Base-by-base conservation (phyloP, 2,797 vertebrate genomes). In the Babyrousa celebensis region DNA sequence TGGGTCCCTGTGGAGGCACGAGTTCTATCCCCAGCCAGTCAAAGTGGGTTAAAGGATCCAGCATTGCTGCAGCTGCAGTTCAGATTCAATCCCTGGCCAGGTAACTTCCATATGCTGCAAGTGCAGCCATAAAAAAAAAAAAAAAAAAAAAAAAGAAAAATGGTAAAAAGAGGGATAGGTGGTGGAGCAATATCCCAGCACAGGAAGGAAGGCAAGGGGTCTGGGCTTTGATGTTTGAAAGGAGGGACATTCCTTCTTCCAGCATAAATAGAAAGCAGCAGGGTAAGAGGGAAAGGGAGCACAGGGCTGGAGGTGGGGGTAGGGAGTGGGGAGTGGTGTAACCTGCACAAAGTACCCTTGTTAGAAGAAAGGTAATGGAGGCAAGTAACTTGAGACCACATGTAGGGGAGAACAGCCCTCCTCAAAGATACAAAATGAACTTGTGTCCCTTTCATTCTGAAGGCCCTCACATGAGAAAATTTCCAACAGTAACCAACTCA, bases 371-470 rank as follows among this genome's bases (percentile, higher is more conserved):
- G 85, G n/a, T 20, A 36, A 74, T 91, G 16, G 48, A 36, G 56
- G 40, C 20, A 52, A 40, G 1, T 71, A 27, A 40, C 16, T 75
- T 87, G 40, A 97, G 48, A 75, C 32, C 56, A 60, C 17, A 65
- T 32, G 21, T 27, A 77, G 75, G 9, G 20, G 58, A 95, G 12
- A 7, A 62, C 1, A 5, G n/a, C 17, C n/a, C 14, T 10, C 18
- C 71, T 56, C 58, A 95, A 71, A 97, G 32, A 43, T 52, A 32
- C 83, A 75, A 58, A 72, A 93, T 27, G 52, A 78, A 68, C 23
- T 32, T 72, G 3, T 15, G 4, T 71, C 60, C 21, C n/a, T 91
- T 92, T 72, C 23, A 27, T 87, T 86, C 67, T 70, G 65, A 95
- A 15, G 14, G 20, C 74, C 18, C 23, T 89, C 65, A 32, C 52